Evolutionary conservation across 2,888 invertebrate species (phyloP).

Genomic region (Zygaena filipendulae): DNA sequence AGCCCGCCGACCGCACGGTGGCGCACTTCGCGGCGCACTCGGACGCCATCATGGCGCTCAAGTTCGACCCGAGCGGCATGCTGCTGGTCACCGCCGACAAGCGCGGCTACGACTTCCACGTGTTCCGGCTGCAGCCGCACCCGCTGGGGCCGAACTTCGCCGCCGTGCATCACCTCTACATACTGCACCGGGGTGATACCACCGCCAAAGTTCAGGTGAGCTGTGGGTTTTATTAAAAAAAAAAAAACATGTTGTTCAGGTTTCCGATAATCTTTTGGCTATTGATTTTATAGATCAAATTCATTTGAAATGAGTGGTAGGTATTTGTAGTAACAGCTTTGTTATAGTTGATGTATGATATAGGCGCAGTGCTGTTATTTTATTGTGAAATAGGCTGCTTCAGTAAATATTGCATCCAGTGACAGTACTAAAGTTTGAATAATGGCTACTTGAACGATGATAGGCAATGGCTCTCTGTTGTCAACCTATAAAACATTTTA

Average conservation of each 20-base stretch:
- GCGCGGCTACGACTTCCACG: constrained; percentile 94
- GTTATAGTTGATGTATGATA: too few species aligned
- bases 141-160: constrained; percentile 88
- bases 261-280: not conserved
- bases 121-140: constrained; percentile 95
- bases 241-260: not conserved
- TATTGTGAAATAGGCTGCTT: too few species aligned
- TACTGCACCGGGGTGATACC: constrained; percentile 94
- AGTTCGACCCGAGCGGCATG: constrained; percentile 92
- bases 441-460: too few species aligned
- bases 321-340: too few species aligned
- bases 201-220: constrained; percentile 88
- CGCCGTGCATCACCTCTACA: constrained; percentile 94
- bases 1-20: constrained; percentile 78
- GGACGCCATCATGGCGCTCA: constrained; percentile 88
- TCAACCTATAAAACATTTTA: too few species aligned
- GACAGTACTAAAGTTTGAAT: too few species aligned
- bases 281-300: too few species aligned
- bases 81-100: constrained; percentile 91
- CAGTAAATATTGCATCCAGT: too few species aligned
- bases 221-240: constrained; percentile 2
- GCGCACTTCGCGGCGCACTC: constrained; percentile 91
- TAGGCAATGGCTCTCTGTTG: too few species aligned
- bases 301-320: too few species aligned
- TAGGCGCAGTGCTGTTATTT: too few species aligned